Evolutionary conservation across 2,797 vertebrate species (phyloP).

Genomic region (Hippoglossus hippoglossus): DNA sequence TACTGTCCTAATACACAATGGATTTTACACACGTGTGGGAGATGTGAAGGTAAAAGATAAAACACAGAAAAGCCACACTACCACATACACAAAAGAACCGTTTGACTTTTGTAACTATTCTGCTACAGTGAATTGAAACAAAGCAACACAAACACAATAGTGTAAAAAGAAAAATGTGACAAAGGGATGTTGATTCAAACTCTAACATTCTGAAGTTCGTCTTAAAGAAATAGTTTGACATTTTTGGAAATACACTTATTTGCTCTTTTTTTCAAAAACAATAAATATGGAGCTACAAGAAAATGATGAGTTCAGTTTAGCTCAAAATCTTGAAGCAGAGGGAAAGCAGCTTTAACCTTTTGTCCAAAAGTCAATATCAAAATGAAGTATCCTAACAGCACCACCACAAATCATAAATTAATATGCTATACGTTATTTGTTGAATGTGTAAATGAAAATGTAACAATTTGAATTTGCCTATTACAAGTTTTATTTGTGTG

Average conservation of each 20-base stretch:
- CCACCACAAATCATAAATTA: background rate
- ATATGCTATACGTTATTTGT: background rate
- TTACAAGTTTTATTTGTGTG: background rate
- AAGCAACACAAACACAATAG: conserved; percentile 18
- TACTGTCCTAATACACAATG: conserved; percentile 34
- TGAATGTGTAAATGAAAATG: background rate
- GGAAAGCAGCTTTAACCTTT: background rate
- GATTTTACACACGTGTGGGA: conserved; percentile 37
- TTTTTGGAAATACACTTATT: background rate
- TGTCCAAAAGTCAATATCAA: background rate
- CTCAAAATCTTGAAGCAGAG: background rate
- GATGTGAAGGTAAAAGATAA: conserved; percentile 19
- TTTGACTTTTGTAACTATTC: conserved; percentile 16
- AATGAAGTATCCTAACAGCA: background rate
- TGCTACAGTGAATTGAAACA: conserved; percentile 28
- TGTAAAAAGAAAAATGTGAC: conserved; percentile 13
- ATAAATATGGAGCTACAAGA: no score
- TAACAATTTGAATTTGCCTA: background rate
- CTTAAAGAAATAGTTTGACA: conserved; percentile 12
- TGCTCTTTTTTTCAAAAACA: background rate
- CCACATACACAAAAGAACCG: conserved; percentile 25
- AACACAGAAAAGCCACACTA: conserved; percentile 25
- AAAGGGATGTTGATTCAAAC: background rate
- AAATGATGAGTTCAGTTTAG: background rate
- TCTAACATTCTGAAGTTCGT: background rate